A percentile compares a stretch with the other conserved stretches of the same genome.
These are phyloP conservation scores for Boloria euphrosyne DNA, from an alignment of 2,888 invertebrate species.

Conservation along the genomic window DNA sequence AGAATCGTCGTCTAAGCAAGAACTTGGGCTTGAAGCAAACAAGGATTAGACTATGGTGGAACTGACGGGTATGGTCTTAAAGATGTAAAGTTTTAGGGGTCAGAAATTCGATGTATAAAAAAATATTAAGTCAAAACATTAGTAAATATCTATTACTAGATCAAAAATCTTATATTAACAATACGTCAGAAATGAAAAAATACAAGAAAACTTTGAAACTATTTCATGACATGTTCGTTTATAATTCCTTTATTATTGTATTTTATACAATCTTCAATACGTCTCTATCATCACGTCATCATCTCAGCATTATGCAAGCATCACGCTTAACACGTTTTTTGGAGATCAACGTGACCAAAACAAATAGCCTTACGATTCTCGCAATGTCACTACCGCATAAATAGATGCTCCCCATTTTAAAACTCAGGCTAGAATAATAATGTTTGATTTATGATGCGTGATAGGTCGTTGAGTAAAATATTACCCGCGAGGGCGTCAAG, in stretches of 20 bases:
- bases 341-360: slow-evolving; percentile 43
- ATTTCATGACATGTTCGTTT: slow-evolving; percentile 18
- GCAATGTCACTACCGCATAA: slow-evolving; percentile 68
- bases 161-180: no score
- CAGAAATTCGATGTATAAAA: no score
- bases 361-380: slow-evolving; percentile 50
- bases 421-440: slow-evolving; percentile 52
- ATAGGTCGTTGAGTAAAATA: slow-evolving; percentile 60
- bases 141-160: no score
- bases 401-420: slow-evolving; percentile 62
- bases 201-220: not conserved
- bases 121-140: no score
- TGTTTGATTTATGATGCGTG: slow-evolving; percentile 67
- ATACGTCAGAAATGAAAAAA: no score
- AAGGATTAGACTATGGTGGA: slow-evolving; percentile 5
- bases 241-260: slow-evolving; percentile 1
- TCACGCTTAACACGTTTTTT: slow-evolving; percentile 35
- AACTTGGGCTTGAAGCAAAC: slow-evolving; percentile 5
- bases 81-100: no score
- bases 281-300: slow-evolving; percentile 37
- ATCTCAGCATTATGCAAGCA: slow-evolving; percentile 28
- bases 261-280: slow-evolving; percentile 28
- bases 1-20: slow-evolving; percentile 6
- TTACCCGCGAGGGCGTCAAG: slow-evolving; percentile 46
- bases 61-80: slow-evolving; percentile 1